Base-by-base conservation (phyloP, 1,140 invertebrate genomes). In the Sitodiplosis mosellana region DNA sequence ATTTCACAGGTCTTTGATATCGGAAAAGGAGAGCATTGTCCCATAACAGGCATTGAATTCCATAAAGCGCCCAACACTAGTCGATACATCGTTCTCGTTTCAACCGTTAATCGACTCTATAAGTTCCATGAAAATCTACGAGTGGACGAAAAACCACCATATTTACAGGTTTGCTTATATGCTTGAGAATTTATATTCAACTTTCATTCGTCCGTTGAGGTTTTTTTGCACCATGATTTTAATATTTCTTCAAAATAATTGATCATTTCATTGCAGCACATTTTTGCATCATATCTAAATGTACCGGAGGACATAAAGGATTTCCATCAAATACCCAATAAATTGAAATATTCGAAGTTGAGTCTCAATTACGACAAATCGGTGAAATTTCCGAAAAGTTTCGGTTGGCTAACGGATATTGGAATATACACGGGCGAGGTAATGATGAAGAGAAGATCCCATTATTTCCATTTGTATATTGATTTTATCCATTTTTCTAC, bases 1-100 rank as follows among this genome's bases (percentile, higher is more conserved):
- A n/a, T n/a, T n/a, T n/a, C n/a, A 17, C 55, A 87, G 85, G 75
- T 93, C 34, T 92, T 89, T 59, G 87, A 90, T 61, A 75, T 93
- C 50, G 84, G 85, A 10, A 78, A 80, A 68, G 77, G 75, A 0
- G 58, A 63, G 7, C 74, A 81, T 42, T 80, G 77, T 44, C 77
- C 85, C 1, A 85, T 96, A 33, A 91, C 83, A 40, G 87, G 86
- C 0, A 69, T 95, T 40, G 82, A 89, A 59, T 87, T 89, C 61
- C 78, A 85, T 56, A 76, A 78, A 58, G 64, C 84, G 34, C 71
- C 77, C 5, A 74, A 75, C 52, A 71, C 75, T 1, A 76, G 79
- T 46, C 81, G 73, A 55, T 86, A 80, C 57, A 73, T 85, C 45
- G 80, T 95, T 36, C 77, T 94, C 50, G 83, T 81, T 1, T 83